Conservation (phyloP, 2,888 invertebrate species). For the Heliconius ethilla region DNA sequence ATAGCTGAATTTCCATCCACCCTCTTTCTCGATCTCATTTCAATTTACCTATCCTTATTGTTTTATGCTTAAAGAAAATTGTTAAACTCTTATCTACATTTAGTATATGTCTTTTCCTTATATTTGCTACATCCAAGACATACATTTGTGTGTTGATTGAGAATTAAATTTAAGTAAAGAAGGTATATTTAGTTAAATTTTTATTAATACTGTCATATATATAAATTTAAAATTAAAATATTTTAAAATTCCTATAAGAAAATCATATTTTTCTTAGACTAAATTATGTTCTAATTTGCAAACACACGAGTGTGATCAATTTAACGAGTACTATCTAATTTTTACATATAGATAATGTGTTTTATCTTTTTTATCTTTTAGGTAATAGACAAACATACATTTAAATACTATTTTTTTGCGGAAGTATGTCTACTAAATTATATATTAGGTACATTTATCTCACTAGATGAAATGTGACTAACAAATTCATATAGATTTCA, state of each 20-base stretch:
- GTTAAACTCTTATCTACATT: too few relatives aligned
- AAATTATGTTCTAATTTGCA: background rate
- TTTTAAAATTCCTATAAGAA: background rate
- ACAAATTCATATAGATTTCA: too few relatives aligned
- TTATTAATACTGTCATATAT: background rate
- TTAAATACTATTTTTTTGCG: background rate
- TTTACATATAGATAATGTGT: background rate
- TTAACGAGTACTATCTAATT: background rate
- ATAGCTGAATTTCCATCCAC: background rate
- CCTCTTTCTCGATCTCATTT: background rate
- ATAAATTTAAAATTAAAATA: too few relatives aligned
- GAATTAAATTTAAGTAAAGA: background rate
- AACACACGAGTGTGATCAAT: background rate
- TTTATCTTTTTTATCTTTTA: constrained; percentile 11
- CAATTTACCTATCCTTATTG: constrained; percentile 1
- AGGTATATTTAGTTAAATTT: background rate
- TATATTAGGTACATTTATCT: too few relatives aligned
- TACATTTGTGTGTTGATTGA: background rate
- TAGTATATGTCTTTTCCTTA: background rate
- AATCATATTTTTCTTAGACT: too few relatives aligned
- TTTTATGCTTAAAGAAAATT: background rate
- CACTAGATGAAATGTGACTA: too few relatives aligned
- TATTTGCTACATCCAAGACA: background rate
- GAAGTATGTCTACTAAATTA: too few relatives aligned
- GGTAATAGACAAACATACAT: background rate